A percentile compares a stretch with the other conserved stretches of the same genome.
These are phyloP conservation scores for Sturnus vulgaris DNA, from an alignment of 2,113 vertebrate genomes.

Conservation along the genomic window DNA sequence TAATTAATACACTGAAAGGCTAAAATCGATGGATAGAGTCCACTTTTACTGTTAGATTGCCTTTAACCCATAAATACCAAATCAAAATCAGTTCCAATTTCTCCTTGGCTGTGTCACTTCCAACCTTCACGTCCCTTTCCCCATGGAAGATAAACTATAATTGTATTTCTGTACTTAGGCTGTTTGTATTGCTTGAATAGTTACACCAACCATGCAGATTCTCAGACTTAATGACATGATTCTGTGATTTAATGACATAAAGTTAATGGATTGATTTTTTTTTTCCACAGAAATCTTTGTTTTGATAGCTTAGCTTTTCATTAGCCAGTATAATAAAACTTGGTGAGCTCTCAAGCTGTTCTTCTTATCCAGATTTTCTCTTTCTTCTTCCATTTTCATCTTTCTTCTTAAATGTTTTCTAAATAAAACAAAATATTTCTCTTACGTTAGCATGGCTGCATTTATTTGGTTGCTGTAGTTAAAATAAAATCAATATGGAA, in stretches of 20 bases:
- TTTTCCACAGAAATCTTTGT: neutral
- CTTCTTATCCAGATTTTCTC: neutral
- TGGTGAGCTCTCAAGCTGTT: neutral
- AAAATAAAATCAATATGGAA: neutral
- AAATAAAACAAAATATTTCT: neutral
- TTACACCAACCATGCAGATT: neutral
- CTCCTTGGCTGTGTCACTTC: neutral
- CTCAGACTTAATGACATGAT: neutral
- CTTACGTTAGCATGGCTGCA: neutral
- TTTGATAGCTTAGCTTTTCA: neutral
- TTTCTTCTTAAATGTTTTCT: neutral
- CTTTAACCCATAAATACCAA: neutral
- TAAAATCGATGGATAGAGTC: neutral
- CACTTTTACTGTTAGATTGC: neutral
- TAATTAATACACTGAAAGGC: neutral
- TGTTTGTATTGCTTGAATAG: neutral
- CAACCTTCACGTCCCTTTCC: neutral
- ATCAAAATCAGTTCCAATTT: neutral
- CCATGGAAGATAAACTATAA: neutral
- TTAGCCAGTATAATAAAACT: neutral
- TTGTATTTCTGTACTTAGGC: neutral
- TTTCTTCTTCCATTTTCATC: neutral
- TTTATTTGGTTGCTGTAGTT: neutral
- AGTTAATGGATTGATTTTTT: neutral
- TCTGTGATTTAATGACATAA: neutral